Evolutionary conservation across 2,888 invertebrate genomes (phyloP).

Genomic region (Caenorhabditis macrosperma): DNA sequence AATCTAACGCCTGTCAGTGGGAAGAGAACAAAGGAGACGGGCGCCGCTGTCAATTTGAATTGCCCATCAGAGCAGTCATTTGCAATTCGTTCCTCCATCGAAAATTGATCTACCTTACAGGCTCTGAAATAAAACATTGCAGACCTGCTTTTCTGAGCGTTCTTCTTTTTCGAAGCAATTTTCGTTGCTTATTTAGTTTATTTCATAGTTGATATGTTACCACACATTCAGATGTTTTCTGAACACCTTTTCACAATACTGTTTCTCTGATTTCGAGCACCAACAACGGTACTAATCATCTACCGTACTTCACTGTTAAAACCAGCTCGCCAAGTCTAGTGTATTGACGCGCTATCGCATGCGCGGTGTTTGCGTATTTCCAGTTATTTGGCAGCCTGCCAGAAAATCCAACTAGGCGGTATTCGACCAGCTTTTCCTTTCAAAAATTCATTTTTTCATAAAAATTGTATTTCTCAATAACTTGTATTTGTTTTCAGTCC

Average conservation of each 20-base stretch:
- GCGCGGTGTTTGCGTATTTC: conserved; percentile 44
- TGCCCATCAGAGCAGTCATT: background rate
- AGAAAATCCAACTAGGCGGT: conserved; percentile 17
- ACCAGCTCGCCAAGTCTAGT: conserved; percentile 22
- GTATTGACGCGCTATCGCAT: conserved; percentile 20
- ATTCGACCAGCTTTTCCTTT: background rate
- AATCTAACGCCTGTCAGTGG: background rate
- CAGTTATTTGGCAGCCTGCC: conserved; percentile 44
- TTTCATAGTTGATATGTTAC: no score
- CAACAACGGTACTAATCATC: no score
- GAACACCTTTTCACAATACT: no score
- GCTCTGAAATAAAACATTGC: no score
- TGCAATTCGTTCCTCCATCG: background rate
- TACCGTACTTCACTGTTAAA: no score
- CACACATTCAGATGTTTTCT: no score
- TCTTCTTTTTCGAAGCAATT: no score
- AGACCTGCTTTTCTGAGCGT: no score
- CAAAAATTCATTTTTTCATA: background rate
- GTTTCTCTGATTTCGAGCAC: no score
- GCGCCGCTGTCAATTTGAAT: background rate
- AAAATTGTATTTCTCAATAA: background rate
- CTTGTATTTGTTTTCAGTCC: background rate
- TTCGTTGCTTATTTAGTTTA: no score
- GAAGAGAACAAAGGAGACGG: background rate
- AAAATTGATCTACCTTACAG: no score